Base-by-base conservation (phyloP, 2,797 vertebrate genomes). In the Numenius phaeopus region DNA sequence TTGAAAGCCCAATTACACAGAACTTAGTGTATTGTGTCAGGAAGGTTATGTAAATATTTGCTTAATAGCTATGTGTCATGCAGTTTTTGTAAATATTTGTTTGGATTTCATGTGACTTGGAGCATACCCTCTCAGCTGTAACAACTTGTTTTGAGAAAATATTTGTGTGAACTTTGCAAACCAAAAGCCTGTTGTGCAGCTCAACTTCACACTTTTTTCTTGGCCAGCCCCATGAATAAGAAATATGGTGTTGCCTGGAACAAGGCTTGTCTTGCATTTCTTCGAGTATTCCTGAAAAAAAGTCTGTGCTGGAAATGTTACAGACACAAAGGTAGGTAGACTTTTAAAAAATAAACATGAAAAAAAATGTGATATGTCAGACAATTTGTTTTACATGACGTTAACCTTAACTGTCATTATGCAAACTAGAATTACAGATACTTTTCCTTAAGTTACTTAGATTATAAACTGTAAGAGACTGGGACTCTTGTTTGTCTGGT, bases 111-210 rank as follows among this genome's bases (percentile, higher is more conserved):
- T 49, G 34, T 89, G 84, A 55, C 34, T 83, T 50, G 49, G 39
- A 1, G 2, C 70, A 32, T 62, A 78, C n/a, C 27, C 59, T 84
- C 44, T 79, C 82, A 82, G 80, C 72, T 93, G 69, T 72, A 71
- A 70, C 37, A 91, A 69, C 47, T 84, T 78, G 10, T 49, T 90
- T 69, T 76, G 73, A 75, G 57, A 85, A 94, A 90, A 95, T 40
- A 90, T 91, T 83, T 93, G 32, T 34, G 58, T 94, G 92, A 95
- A 89, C 76, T 91, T 87, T 65, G 34, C 30, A 70, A 93, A 81
- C 64, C 58, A 94, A 89, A 81, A 67, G 30, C 75, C 55, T 89
- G 47, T 44, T 90, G 32, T 64, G 47, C 10, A 46, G 29, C 32
- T 90, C 40, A 77, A 15, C 16, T 93, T 96, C 89, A 89, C 65